Conservation (phyloP, 1,140 invertebrate species). For the Hetaerina americana region DNA sequence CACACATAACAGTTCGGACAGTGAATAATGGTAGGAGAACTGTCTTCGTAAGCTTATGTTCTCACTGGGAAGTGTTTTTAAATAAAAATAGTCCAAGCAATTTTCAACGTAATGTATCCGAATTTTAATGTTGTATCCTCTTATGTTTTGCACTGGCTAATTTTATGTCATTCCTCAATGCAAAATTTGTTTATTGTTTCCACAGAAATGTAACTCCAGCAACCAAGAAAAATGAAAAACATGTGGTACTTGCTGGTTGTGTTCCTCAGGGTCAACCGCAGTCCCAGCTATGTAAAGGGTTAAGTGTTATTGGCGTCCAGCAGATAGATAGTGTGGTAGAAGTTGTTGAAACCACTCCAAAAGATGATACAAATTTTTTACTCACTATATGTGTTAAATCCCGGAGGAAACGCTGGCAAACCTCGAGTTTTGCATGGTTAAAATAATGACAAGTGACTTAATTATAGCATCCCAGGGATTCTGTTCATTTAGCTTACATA, state of each 20-base stretch:
- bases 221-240: slow-evolving; percentile 61
- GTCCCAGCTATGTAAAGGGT: slow-evolving; percentile 55
- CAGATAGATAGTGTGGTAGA: slow-evolving; percentile 97
- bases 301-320: slow-evolving; percentile 92
- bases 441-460: too few species aligned
- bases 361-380: too few species aligned
- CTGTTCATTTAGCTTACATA: too few species aligned
- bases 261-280: slow-evolving; percentile 82
- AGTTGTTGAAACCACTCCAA: slow-evolving; percentile 95
- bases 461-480: too few species aligned
- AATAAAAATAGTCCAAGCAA: slow-evolving; percentile 31
- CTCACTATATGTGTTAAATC: too few species aligned
- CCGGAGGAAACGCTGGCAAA: too few species aligned
- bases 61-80: slow-evolving; percentile 88
- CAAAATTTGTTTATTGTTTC: slow-evolving; percentile 10
- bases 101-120: too few species aligned
- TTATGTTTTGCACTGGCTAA: too few species aligned
- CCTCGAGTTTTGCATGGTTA: too few species aligned
- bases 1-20: slow-evolving; percentile 90
- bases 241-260: slow-evolving; percentile 90
- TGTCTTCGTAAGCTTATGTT: slow-evolving; percentile 75
- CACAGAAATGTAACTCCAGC: slow-evolving; percentile 74
- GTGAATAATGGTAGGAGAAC: slow-evolving; percentile 95
- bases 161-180: background rate
- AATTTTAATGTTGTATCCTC: slow-evolving; percentile 8